phyloP scores from a whole-genome alignment of 2,113 vertebrate species.

The Oncorhynchus mykiss region DNA sequence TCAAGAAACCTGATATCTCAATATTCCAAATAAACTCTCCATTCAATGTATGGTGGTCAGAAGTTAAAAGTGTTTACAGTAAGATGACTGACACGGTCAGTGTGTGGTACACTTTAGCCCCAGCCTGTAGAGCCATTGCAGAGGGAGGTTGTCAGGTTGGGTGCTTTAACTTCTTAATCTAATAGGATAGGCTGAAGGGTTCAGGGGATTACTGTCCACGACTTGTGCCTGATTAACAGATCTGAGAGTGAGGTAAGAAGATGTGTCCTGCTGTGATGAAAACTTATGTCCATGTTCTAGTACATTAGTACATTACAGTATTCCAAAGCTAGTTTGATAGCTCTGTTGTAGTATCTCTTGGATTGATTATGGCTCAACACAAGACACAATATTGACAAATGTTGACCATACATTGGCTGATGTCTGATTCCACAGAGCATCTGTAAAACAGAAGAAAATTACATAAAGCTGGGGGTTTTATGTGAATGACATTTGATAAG shows the following conservation, averaged over 20 bases:
- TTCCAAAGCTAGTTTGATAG: conserved; percentile 59
- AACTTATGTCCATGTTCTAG: conserved; percentile 62
- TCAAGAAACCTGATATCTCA: neutral
- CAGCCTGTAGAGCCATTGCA: neutral
- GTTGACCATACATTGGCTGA: neutral
- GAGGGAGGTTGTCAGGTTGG: conserved; percentile 37
- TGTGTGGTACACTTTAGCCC: neutral
- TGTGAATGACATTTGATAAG: neutral
- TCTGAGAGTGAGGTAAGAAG: conserved; percentile 72
- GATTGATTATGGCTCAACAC: neutral
- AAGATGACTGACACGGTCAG: neutral
- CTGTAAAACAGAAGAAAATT: neutral
- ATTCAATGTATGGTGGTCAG: neutral
- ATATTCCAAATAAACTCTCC: neutral
- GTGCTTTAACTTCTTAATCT: conserved; percentile 71
- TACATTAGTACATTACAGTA: conserved; percentile 36
- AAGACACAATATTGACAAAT: neutral
- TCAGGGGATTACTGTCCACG: conserved; percentile 65
- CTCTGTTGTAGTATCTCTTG: neutral
- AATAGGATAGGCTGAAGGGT: conserved; percentile 64
- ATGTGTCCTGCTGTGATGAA: conserved; percentile 65
- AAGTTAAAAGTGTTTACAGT: neutral
- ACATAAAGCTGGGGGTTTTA: neutral
- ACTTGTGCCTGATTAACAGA: conserved; percentile 67
- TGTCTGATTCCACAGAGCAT: neutral